A percentile compares a stretch with the other conserved stretches of the same genome.
phyloP scores from a whole-genome alignment of 2,797 vertebrate species.

The Otolemur crassicaudatus region DNA sequence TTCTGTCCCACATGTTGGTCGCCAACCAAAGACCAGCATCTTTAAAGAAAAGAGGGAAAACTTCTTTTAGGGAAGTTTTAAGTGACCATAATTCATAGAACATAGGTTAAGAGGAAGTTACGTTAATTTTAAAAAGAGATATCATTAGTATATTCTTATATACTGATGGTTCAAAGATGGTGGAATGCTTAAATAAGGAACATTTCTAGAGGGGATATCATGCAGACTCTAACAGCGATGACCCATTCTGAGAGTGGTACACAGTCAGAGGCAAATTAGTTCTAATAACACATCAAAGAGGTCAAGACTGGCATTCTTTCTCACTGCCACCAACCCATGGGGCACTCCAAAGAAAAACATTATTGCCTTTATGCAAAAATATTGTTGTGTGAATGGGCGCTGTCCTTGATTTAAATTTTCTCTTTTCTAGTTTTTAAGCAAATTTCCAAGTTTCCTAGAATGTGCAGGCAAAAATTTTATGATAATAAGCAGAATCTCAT shows the following conservation, averaged over 20 bases:
- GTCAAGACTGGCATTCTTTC: background rate
- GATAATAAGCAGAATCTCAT: background rate
- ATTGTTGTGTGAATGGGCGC: background rate
- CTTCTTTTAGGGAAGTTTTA: slow-evolving; percentile 5
- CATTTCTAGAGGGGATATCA: background rate
- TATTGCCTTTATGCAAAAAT: background rate
- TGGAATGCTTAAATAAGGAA: background rate
- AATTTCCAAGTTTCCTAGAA: background rate
- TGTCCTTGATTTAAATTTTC: background rate
- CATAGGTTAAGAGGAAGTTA: background rate
- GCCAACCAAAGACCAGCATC: slow-evolving; percentile 95
- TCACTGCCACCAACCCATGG: background rate
- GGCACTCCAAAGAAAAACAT: background rate
- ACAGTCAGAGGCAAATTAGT: background rate
- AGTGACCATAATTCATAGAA: background rate
- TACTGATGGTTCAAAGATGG: background rate
- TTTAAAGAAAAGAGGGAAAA: slow-evolving; percentile 74
- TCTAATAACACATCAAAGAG: background rate
- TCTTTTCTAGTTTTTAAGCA: background rate
- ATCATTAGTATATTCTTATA: background rate
- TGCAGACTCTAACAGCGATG: background rate
- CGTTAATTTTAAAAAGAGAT: background rate
- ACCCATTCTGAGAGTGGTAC: background rate
- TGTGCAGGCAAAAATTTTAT: background rate
- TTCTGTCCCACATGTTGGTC: slow-evolving; percentile 91